Evolutionary conservation across 92 coral and sea anemone genomes (phyloP).

Genomic region (Pocillopora meandrina): DNA sequence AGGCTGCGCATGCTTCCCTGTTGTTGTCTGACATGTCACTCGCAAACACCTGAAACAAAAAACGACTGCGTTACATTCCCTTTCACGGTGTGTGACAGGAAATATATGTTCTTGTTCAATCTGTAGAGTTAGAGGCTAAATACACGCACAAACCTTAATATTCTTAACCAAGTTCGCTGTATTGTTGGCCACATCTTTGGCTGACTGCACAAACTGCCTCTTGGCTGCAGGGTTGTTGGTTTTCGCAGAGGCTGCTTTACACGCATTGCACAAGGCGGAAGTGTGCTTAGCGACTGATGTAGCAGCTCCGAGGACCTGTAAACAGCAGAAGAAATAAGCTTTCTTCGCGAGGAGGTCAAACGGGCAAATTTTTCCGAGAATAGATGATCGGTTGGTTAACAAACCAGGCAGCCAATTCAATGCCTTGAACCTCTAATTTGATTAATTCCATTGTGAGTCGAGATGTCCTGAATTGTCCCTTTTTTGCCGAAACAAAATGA

Average conservation of each 20-base stretch:
- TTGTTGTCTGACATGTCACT: slow-evolving; percentile 76
- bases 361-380: not conserved
- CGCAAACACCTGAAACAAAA: slow-evolving; percentile 70
- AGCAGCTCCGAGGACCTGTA: slow-evolving; percentile 89
- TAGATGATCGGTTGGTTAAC: not conserved
- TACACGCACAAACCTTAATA: slow-evolving; percentile 73
- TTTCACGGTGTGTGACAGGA: not conserved
- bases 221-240: slow-evolving; percentile 93
- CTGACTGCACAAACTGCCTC: slow-evolving; percentile 98
- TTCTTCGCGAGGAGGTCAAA: not conserved
- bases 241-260: slow-evolving; percentile 97
- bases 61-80: not conserved
- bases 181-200: slow-evolving; percentile 98
- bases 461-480: no score
- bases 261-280: slow-evolving; percentile 97
- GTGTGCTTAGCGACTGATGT: slow-evolving; percentile 99
- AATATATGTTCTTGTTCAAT: not conserved
- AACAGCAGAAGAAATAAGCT: not conserved
- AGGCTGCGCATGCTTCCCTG: slow-evolving; percentile 81
- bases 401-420: not conserved
- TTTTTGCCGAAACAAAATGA: no score
- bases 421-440: no score
- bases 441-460: no score
- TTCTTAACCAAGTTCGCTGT: slow-evolving; percentile 93
- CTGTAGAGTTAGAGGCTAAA: not conserved